Percentiles rank a stretch among this genome's conserved stretches.
phyloP scores from a whole-genome alignment of 2,797 vertebrate genomes.

The Dallia pectoralis region DNA sequence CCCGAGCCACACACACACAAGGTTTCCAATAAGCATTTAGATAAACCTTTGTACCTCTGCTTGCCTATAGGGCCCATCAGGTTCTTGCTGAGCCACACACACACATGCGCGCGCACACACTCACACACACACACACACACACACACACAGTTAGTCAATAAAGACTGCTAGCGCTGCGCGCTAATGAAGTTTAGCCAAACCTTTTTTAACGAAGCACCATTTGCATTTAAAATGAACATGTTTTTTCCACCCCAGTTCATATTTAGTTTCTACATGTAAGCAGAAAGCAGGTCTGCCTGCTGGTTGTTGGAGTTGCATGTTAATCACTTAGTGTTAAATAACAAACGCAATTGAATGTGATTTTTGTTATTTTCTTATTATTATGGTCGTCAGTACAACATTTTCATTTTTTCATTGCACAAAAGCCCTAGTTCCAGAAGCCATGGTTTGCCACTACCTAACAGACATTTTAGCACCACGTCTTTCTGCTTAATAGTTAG shows the following conservation, averaged over 20 bases:
- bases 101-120: neutral
- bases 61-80: slow-evolving; percentile 72
- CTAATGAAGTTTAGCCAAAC: slow-evolving; percentile 76
- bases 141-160: slow-evolving; percentile 68
- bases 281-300: slow-evolving; percentile 16
- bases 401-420: too few relatives aligned
- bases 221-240: slow-evolving; percentile 79
- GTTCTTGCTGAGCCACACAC: slow-evolving; percentile 38
- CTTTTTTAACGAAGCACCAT: slow-evolving; percentile 76
- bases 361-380: too few relatives aligned
- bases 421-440: too few relatives aligned
- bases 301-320: neutral
- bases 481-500: too few relatives aligned
- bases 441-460: too few relatives aligned
- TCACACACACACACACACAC: slow-evolving; percentile 16
- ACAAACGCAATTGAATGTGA: too few relatives aligned
- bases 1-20: slow-evolving; percentile 54
- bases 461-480: too few relatives aligned
- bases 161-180: slow-evolving; percentile 48
- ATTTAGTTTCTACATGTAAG: slow-evolving; percentile 67
- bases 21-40: slow-evolving; percentile 72
- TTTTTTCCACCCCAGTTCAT: slow-evolving; percentile 57
- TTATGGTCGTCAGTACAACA: too few relatives aligned
- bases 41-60: slow-evolving; percentile 79
- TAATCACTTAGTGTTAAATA: too few relatives aligned